Base-by-base conservation (phyloP, 2,888 invertebrate species). In the Lasioglossum morio region DNA sequence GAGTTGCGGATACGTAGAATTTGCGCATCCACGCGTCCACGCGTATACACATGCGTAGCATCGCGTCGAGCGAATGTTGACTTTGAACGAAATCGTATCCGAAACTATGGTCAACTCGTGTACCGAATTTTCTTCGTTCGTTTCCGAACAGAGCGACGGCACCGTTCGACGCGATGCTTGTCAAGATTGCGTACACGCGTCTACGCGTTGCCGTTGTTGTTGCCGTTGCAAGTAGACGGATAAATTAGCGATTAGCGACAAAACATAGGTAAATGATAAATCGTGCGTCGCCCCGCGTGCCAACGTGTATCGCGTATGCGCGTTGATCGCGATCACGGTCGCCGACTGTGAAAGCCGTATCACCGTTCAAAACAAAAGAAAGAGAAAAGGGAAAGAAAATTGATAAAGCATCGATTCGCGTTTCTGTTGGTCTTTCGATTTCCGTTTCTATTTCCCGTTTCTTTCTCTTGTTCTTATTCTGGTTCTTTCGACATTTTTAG, bases 231-330 rank as follows among this genome's bases (percentile, higher is more conserved):
- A 27, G 46, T 77, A 77, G 27, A 74, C 46, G 83, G 37, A 70
- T 82, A 83, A 84, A 84, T 63, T 63, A 76, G 70, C 75, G 40
- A 72, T 74, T 82, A 77, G 46, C n/a, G 34, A 57, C 19, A 34
- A 46, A 60, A 82, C 34, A 27, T 77, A 84, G 34, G n/a, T 72
- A 81, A 63, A 80, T 75, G 63, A 73, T 66, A 69, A 19, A 34
- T 80, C 34, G 34, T 12, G 75, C 72, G 60, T 74, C 53, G 43
- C 34, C 37, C n/a, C 46, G 57, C n/a, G 73, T 40, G 34, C 37
- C 23, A 73, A 23, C 70, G 40, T 46, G 57, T 69, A 19, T 46
- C 40, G 69, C 40, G 84, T 83, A 43, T 63, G 19, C 34, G 72
- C n/a, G 72, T 53, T 30, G 43, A 74, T 40, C 34, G 72, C 69